Conservation (phyloP, 2,797 vertebrate species). For the Parauchenoglanis ngamensis region DNA sequence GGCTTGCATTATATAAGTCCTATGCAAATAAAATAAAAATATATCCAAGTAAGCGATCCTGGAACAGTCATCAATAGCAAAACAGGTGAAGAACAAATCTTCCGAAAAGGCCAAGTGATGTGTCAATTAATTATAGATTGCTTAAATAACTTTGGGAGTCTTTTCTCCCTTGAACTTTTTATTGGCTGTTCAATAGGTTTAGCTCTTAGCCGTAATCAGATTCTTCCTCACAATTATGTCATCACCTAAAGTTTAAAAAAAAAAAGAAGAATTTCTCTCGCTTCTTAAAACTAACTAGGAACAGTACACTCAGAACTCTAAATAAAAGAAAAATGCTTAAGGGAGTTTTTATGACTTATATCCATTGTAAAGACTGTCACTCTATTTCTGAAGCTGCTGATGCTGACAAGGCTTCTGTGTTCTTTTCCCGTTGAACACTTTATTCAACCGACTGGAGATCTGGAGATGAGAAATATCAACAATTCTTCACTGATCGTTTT, state of each 20-base stretch:
- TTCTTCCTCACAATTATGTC: background rate
- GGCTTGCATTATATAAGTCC: background rate
- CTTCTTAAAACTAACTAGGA: background rate
- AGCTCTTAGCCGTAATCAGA: background rate
- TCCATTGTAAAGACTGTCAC: background rate
- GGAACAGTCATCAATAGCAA: background rate
- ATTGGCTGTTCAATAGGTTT: background rate
- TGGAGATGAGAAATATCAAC: background rate
- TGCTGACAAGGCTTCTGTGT: background rate
- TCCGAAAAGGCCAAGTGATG: background rate
- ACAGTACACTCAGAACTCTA: background rate
- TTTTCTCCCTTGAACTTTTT: background rate
- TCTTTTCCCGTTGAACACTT: conserved; percentile 8
- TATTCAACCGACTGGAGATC: background rate
- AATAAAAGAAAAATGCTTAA: background rate
- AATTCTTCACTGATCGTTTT: background rate
- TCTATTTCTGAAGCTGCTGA: conserved; percentile 11
- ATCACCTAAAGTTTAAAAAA: background rate
- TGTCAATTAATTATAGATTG: background rate
- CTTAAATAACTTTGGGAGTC: background rate
- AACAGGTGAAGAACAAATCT: background rate
- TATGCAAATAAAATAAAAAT: background rate
- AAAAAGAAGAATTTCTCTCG: background rate
- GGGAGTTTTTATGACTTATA: background rate
- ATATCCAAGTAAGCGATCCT: background rate